A percentile compares a stretch with the other conserved stretches of the same genome.
phyloP scores from a whole-genome alignment of 2,113 vertebrate species.

The Corythoichthys intestinalis region DNA sequence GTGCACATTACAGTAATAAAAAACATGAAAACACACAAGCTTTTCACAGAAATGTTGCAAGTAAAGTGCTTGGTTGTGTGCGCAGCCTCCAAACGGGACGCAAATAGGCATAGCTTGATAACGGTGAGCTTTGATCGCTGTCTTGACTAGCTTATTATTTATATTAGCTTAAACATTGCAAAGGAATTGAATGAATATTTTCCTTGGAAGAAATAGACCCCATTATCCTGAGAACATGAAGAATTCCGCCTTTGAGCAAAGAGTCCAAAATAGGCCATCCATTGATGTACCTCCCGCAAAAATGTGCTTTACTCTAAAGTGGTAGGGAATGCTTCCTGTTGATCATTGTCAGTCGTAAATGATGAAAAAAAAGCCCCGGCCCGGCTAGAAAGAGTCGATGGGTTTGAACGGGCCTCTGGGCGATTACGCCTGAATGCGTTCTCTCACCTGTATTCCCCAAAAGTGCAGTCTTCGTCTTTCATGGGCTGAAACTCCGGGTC shows the following conservation, averaged over 20 bases:
- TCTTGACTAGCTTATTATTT: conserved; percentile 55
- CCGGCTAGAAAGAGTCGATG: conserved; percentile 31
- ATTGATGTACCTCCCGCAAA: conserved; percentile 26
- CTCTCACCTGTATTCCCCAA: conserved; percentile 99
- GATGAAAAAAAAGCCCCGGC: conserved; percentile 25
- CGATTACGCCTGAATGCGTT: conserved; percentile 40
- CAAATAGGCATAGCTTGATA: conserved; percentile 44
- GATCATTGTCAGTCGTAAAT: neutral
- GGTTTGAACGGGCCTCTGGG: conserved; percentile 34
- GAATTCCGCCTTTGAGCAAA: conserved; percentile 27
- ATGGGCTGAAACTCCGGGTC: conserved; percentile 99
- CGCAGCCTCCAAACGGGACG: conserved; percentile 56
- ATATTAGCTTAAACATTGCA: conserved; percentile 20
- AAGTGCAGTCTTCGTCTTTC: conserved; percentile 98
- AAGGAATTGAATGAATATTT: conserved; percentile 37
- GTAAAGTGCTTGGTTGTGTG: conserved; percentile 71
- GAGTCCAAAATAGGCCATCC: conserved; percentile 35
- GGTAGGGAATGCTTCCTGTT: conserved; percentile 8
- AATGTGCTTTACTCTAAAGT: conserved; percentile 45
- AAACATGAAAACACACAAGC: conserved; percentile 58
- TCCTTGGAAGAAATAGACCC: conserved; percentile 37
- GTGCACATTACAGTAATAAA: neutral
- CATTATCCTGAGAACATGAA: conserved; percentile 51
- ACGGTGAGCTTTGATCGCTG: conserved; percentile 24
- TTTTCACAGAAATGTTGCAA: conserved; percentile 58